Evolutionary conservation across 2,888 invertebrate genomes (phyloP), one percentile per base, ranked within the genome.

Genomic region (Emmelina monodactyla): DNA sequence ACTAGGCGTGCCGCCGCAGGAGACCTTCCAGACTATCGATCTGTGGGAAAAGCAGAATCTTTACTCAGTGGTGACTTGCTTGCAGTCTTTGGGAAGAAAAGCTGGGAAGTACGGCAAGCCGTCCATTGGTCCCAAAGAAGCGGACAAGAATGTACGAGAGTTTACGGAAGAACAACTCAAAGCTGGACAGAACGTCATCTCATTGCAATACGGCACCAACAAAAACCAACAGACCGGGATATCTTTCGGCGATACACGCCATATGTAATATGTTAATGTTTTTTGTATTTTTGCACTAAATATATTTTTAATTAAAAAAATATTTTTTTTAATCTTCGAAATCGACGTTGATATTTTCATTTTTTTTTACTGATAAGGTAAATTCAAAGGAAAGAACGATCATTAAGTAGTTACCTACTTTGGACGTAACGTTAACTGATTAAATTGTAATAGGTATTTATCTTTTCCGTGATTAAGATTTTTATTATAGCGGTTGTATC

Each of bases 21-120:
- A 97, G 72, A 91, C 92, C 22, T 97, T 97, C 86, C 95, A 97
- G 75, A 97, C 97, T n/a, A 96, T 97, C 31, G 98, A 98, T 70
- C 85, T 98, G 34, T 97, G 95, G 92, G 98, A 99, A 71, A 86
- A 88, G 59, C 94, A 95, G 72, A 98, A 98, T 67, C 85, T 98
- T 41, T 93, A 94, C 64, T 94, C 97, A n/a, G 97, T 98, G 22
- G 90, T 98, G 35, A 92, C 91, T 55, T 97, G 97, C 64, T 79
- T 98, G 45, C 93, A 95, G 65, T 94, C 97, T 0, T 82, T 98
- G 44, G 97, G 95, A 31, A 86, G 97, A 71, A 97, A 97, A 85
- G 91, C 90, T 33, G 87, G 87, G 16, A 88, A 88, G 59, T 92
- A 83, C 54, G 92, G 92, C 16, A 88, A 91, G 64, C 92, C 95